phyloP scores from a whole-genome alignment of 2,888 invertebrate genomes.

The Teinopalpus imperialis region DNA sequence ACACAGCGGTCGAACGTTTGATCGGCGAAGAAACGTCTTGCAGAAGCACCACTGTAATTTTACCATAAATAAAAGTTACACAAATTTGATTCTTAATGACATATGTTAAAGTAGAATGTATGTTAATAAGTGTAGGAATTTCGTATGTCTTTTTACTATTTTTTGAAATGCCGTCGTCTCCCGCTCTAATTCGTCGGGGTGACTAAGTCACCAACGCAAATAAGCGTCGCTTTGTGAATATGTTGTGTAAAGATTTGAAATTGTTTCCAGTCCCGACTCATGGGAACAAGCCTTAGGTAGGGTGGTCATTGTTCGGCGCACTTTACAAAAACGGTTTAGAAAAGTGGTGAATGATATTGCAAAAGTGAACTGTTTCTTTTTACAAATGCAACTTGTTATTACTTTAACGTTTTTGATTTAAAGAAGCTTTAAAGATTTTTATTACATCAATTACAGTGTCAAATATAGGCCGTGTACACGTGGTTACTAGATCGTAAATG shows the following conservation, averaged over 20 bases:
- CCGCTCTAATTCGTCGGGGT: constrained; percentile 71
- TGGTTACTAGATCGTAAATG: no score
- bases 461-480: no score
- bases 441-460: no score
- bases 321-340: not conserved
- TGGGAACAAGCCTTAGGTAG: constrained; percentile 53
- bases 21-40: constrained; percentile 44
- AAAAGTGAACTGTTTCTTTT: constrained; percentile 8
- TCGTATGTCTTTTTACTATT: constrained; percentile 49
- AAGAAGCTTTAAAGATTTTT: no score
- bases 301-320: constrained; percentile 18
- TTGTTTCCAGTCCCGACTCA: constrained; percentile 67
- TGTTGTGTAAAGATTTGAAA: constrained; percentile 76
- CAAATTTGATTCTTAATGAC: constrained; percentile 32
- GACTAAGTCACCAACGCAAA: constrained; percentile 77
- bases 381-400: no score
- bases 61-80: constrained; percentile 27
- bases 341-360: constrained; percentile 7
- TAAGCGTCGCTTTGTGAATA: constrained; percentile 69
- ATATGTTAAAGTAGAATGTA: constrained; percentile 26
- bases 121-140: constrained; percentile 22
- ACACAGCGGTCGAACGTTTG: constrained; percentile 62
- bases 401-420: no score
- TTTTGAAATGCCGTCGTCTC: constrained; percentile 48
- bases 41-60: constrained; percentile 35